Evolutionary conservation across 1,140 invertebrate genomes (phyloP), one percentile per base, ranked within the genome.

Genomic region (Euglossa dilemma): DNA sequence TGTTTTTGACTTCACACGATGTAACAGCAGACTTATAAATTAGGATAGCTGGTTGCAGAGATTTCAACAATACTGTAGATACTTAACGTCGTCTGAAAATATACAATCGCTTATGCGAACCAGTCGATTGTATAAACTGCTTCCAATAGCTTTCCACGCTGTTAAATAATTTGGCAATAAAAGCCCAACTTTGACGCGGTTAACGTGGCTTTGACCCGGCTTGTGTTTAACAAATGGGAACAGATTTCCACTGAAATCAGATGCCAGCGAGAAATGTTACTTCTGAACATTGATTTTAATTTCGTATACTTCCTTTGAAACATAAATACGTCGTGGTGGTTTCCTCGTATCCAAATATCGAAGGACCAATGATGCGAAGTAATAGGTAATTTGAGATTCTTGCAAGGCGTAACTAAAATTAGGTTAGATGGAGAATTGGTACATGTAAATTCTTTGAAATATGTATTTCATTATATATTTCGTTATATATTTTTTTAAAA

Each of bases 21-120:
- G 36, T 36, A 36, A 36, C 36, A 36, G 36, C 43, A 66, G 43
- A 45, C 45, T 66, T 45, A 18, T 11, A 66, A 66, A 66, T 66
- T 45, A 23, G 47, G 18, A 28, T 66, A 16, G 64, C 6, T 20
- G 64, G 20, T 66, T 28, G 7, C 16, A 66, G 64, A 45, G 23
- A 8, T 56, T 59, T 59, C 4, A 45, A 20, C 64, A 66, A 2
- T 25, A 14, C 7, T 25, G n/a, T 50, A 11, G 45, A 59, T 63
- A 25, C 43, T 75, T 76, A 56, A 50, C 45, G 47, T 50, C 43
- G 16, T 50, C 12, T 16, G 45, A 75, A 75, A 75, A 63, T 75
- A 75, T 47, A 63, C 57, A 63, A 50, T 25, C 56, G 56, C 11
- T 54, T 36, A 9, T 28, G 7, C 7, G n/a, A 20, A 12, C 14